Evolutionary conservation across 2,797 vertebrate genomes (phyloP), one percentile per base, ranked within the genome.

Genomic region (Enteromius viviparus): DNA sequence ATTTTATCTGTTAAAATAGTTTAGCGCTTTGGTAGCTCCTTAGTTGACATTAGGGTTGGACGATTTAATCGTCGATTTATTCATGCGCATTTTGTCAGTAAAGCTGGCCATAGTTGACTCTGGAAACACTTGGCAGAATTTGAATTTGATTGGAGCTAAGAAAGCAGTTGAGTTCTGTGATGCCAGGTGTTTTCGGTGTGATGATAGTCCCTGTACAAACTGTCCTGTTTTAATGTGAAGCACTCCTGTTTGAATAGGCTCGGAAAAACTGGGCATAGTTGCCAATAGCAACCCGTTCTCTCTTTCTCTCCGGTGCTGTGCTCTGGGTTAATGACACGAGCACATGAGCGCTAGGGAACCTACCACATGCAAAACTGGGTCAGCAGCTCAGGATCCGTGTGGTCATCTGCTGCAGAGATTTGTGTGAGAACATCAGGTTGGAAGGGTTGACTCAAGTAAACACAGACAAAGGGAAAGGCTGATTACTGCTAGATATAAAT

Each of bases 231-330:
- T 76, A 66, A 66, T 82, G 81, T 76, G 62, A 82, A 76, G 49
- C 74, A 58, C 72, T 66, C 58, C 66, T 82, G 74, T 85, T 85
- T 85, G 78, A 85, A 85, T 81, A 84, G 72, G 49, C 68, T 81
- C 1, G 49, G 80, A 82, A 81, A 80, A 79, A 80, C 76, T 29
- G 79, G 72, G 58, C 23, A 21, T 49, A 51, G 86, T 87, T 87
- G 80, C 86, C 83, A 76, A 11, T 87, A 80, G 86, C 86, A 87
- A 86, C 87, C 80, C 81, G 75, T 78, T 81, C 64, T 1, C 60
- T 68, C 49, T 81, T 64, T 49, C 29, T 32, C 34, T 12, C 32
- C 14, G 11, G 11, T 66, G 29, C 49, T 68, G 14, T 53, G 45
- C 65, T 78, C 12, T 60, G 69, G 55, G 58, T 85, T 78, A 85